Percentiles rank a stretch among this genome's conserved stretches.
Evolutionary conservation across 2,888 invertebrate genomes (phyloP).

Genomic region (Apamea monoglypha): DNA sequence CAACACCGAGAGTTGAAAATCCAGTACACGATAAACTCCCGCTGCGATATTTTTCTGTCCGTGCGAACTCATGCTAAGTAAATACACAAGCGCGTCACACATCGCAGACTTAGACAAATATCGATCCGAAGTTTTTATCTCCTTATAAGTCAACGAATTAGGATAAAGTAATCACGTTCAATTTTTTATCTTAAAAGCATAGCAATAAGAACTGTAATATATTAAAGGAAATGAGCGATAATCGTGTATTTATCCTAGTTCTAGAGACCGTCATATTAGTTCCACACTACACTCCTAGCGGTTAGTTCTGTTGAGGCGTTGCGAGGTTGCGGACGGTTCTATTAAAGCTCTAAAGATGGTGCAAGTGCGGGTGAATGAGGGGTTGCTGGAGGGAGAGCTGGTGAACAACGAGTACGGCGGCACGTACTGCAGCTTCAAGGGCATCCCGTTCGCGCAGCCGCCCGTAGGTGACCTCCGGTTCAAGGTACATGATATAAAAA

Average conservation of each 20-base stretch:
- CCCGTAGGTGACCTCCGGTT: constrained; percentile 86
- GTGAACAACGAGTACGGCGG: constrained; percentile 69
- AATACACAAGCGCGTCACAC: neutral
- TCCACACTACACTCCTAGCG: neutral
- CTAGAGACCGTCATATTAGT: neutral
- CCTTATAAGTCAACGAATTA: neutral
- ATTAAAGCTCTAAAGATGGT: constrained; percentile 38
- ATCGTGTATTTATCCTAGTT: neutral
- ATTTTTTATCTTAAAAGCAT: neutral
- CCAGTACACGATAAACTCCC: neutral
- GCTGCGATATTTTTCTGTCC: neutral
- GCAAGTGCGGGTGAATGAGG: constrained; percentile 72
- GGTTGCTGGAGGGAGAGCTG: constrained; percentile 73
- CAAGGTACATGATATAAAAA: constrained; percentile 75
- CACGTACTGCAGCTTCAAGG: constrained; percentile 75
- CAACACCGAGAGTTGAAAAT: neutral
- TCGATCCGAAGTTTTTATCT: constrained; percentile 7
- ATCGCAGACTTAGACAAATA: neutral
- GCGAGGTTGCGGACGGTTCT: neutral
- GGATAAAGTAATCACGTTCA: neutral
- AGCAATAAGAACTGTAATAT: neutral
- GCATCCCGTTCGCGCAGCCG: constrained; percentile 88
- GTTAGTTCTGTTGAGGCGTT: constrained; percentile 1
- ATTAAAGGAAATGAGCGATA: neutral
- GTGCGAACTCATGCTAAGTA: neutral